Conservation (phyloP, 2,888 invertebrate species). For the Barypeithes pellucidus region DNA sequence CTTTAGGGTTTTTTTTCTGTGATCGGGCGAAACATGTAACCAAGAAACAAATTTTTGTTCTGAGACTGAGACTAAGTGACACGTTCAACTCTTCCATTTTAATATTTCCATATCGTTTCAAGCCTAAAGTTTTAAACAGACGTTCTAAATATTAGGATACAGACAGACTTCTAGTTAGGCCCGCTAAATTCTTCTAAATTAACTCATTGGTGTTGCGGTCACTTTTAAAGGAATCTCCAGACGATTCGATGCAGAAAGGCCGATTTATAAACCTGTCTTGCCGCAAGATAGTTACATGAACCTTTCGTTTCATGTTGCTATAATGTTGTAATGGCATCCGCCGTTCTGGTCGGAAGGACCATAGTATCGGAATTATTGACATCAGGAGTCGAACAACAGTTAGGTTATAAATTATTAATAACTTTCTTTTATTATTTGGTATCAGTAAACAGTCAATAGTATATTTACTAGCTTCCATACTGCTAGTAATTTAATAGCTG, state of each 20-base stretch:
- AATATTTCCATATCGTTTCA: not conserved
- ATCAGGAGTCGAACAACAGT: not conserved
- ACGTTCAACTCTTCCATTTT: not conserved
- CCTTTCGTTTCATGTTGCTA: constrained; percentile 42
- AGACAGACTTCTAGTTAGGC: constrained; percentile 2
- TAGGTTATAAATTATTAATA: not conserved
- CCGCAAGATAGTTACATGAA: constrained; percentile 48
- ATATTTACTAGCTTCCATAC: no score
- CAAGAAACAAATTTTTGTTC: no score
- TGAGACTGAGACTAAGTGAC: no score
- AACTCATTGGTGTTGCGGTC: constrained; percentile 35
- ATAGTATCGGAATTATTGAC: constrained; percentile 26
- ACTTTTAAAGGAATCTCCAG: constrained; percentile 44
- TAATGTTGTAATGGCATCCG: constrained; percentile 43
- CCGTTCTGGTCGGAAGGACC: constrained; percentile 22
- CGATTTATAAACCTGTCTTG: constrained; percentile 55
- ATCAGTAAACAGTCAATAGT: not conserved
- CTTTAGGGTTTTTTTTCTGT: no score
- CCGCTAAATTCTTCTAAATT: constrained; percentile 38
- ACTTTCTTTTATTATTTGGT: not conserved
- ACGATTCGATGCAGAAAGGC: constrained; percentile 47
- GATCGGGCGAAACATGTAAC: no score
- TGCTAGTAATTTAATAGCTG: no score
- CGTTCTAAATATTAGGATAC: not conserved
- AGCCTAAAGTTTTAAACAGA: not conserved